phyloP scores from a whole-genome alignment of 1,140 invertebrate species.

The Neodiprion virginianus region DNA sequence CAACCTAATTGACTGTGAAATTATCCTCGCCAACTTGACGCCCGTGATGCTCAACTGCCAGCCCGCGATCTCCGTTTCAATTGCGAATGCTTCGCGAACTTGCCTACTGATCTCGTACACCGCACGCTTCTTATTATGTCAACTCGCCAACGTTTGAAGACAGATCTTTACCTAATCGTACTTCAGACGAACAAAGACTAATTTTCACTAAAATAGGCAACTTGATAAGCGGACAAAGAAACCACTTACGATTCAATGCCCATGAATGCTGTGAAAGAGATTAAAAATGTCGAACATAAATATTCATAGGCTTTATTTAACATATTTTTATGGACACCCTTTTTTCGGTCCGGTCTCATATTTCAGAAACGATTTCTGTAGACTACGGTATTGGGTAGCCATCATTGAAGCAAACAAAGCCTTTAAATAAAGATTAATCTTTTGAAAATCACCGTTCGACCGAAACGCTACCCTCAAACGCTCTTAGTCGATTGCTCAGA shows the following conservation, averaged over 20 bases:
- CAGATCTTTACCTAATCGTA: too few relatives aligned
- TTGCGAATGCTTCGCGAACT: too few relatives aligned
- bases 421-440: neutral
- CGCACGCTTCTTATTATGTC: too few relatives aligned
- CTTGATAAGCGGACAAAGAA: too few relatives aligned
- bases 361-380: constrained; percentile 30
- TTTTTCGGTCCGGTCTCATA: constrained; percentile 13
- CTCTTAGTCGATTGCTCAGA: neutral
- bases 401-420: neutral
- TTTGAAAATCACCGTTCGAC: neutral
- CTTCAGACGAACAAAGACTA: too few relatives aligned
- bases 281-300: constrained; percentile 58
- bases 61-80: neutral
- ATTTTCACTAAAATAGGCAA: too few relatives aligned
- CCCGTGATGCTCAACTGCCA: neutral
- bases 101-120: too few relatives aligned
- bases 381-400: neutral
- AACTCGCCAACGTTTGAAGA: too few relatives aligned
- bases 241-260: constrained; percentile 9
- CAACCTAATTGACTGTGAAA: constrained; percentile 59
- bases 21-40: constrained; percentile 37
- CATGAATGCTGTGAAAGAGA: constrained; percentile 59
- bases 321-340: constrained; percentile 54
- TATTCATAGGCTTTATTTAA: constrained; percentile 55
- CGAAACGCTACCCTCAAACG: neutral